phyloP scores from a whole-genome alignment of 2,797 vertebrate species.

The Toxotes lorentzi region DNA sequence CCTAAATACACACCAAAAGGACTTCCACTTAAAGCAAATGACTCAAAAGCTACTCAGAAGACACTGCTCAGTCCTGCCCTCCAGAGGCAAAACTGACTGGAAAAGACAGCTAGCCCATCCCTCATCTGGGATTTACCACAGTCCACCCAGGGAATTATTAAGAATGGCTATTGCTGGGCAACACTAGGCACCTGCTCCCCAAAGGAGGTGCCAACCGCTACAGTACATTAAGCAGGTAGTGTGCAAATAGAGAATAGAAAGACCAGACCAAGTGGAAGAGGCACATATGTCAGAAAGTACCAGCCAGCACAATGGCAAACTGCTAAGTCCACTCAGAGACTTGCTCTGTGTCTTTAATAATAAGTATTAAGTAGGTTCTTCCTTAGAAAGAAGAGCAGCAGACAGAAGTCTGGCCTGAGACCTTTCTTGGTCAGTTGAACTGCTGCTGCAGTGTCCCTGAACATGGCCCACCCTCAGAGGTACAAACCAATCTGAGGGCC shows the following conservation, averaged over 20 bases:
- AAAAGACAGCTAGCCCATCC: slow-evolving; percentile 26
- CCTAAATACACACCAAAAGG: background rate
- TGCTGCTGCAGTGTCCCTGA: no score
- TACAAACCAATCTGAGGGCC: no score
- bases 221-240: slow-evolving; percentile 25
- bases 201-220: slow-evolving; percentile 21
- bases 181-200: slow-evolving; percentile 24
- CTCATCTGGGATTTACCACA: slow-evolving; percentile 24
- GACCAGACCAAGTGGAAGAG: slow-evolving; percentile 9
- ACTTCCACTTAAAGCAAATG: background rate
- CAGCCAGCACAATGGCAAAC: no score
- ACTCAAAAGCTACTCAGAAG: background rate
- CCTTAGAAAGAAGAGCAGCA: no score
- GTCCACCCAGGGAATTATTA: slow-evolving; percentile 40
- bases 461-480: no score
- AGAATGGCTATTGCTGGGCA: slow-evolving; percentile 39
- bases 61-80: background rate
- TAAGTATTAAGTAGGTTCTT: no score
- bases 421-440: no score
- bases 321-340: no score
- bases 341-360: no score
- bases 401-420: no score
- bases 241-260: slow-evolving; percentile 22
- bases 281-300: background rate
- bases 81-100: slow-evolving; percentile 5